A percentile compares a stretch with the other conserved stretches of the same genome.
Conservation (phyloP, 2,113 vertebrate species). For the Tyto alba region DNA sequence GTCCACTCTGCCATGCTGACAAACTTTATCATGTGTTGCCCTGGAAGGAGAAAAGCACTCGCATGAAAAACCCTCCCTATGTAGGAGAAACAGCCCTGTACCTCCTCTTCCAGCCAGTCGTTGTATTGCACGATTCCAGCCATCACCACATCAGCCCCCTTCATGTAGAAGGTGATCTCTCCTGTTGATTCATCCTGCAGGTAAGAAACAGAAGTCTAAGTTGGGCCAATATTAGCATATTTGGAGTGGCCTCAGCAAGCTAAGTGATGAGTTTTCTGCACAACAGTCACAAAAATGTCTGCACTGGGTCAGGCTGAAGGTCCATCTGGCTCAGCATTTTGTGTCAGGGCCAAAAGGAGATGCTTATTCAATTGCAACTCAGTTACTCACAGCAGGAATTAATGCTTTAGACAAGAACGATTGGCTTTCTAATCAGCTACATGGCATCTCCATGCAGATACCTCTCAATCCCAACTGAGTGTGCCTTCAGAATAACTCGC, state of each 20-base stretch:
- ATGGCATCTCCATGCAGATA: not conserved
- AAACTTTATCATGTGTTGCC: not conserved
- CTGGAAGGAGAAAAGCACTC: not conserved
- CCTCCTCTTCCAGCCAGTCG: constrained; percentile 98
- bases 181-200: constrained; percentile 90
- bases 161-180: constrained; percentile 98
- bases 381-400: not conserved
- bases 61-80: accelerated
- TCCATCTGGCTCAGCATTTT: not conserved
- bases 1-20: not conserved
- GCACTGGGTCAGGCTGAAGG: not conserved
- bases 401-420: not conserved
- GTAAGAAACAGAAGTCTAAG: not conserved
- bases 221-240: accelerated
- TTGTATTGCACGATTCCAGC: constrained; percentile 96
- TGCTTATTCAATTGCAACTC: not conserved
- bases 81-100: not conserved
- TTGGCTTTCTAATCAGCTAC: not conserved
- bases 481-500: not conserved
- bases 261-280: not conserved
- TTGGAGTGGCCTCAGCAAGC: not conserved
- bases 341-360: not conserved
- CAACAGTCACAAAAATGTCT: not conserved
- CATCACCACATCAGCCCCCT: constrained; percentile 96
- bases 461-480: not conserved